Base-by-base conservation (phyloP, 2,888 invertebrate genomes). In the Hyles lineata region DNA sequence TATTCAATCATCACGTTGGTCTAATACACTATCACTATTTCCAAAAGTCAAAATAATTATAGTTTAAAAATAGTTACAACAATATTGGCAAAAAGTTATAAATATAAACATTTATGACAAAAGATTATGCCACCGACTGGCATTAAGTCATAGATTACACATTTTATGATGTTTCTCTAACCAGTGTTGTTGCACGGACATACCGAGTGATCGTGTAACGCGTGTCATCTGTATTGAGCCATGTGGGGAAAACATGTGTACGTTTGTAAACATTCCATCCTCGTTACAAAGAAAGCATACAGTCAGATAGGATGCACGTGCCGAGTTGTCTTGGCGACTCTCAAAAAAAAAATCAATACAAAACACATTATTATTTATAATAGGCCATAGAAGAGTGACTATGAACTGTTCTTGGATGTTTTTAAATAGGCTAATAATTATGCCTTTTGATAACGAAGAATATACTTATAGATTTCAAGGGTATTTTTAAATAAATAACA, bases 181-280 rank as follows among this genome's bases (percentile, higher is more conserved):
- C 9, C n/a, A 55, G 58, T 70, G 11, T 58, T n/a, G 43, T 59
- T 15, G 32, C 35, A 60, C 60, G 43, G 74, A 76, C 76, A 75
- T 73, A 78, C 62, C 70, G 69, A 74, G 62, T 75, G 76, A 71
- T 80, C 79, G 75, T 74, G 63, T 75, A 75, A 74, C 79, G 77
- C 70, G 76, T 77, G 78, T 74, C 43, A 50, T 71, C n/a, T 52
- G 67, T 73, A 72, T 60, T 43, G 58, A 23, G 59, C 67, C 72
- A 59, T 60, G 55, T 58, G 9, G 63, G 74, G 63, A 73, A 70
- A 71, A 77, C 78, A 78, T 74, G 74, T 78, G 74, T 43, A 74
- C 9, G 58, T 80, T 79, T 75, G 77, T 79, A 70, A 73, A 59
- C 50, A 63, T 11, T 25, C 61, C 17, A 17, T n/a, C 23, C 25